Conservation (phyloP, 2,888 invertebrate species). For the Nipponacmea schrenckii region DNA sequence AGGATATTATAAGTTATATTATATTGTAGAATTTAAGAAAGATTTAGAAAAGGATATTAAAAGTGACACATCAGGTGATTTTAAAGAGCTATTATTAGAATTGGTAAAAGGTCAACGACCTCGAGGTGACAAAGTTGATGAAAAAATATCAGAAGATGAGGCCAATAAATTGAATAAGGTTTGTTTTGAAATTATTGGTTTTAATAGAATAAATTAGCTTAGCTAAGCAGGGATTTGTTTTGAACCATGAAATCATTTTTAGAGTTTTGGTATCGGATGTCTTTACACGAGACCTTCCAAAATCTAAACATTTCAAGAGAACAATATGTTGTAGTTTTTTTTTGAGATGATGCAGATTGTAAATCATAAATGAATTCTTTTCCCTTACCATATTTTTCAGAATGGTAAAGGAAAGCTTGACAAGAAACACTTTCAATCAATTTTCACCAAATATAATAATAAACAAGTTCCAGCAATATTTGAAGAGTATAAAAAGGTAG, state of each 20-base stretch:
- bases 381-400: no score
- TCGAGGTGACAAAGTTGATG: constrained; percentile 42
- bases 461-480: constrained; percentile 53
- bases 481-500: constrained; percentile 55
- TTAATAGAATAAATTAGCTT: no score
- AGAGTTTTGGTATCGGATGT: no score
- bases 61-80: constrained; percentile 48
- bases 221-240: no score
- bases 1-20: constrained; percentile 1
- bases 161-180: constrained; percentile 52
- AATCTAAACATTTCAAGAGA: no score
- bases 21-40: constrained; percentile 41
- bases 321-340: no score
- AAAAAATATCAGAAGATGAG: constrained; percentile 50
- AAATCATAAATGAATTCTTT: no score
- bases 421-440: constrained; percentile 36
- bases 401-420: constrained; percentile 11
- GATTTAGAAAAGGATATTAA: constrained; percentile 48
- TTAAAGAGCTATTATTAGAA: constrained; percentile 45
- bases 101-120: constrained; percentile 43
- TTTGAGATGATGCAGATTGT: no score
- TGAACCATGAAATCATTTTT: no score
- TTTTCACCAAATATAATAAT: constrained; percentile 46
- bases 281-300: no score
- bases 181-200: neutral